Evolutionary conservation across 2,113 vertebrate genomes (phyloP), one percentile per base, ranked within the genome.

Genomic region (Columba livia): DNA sequence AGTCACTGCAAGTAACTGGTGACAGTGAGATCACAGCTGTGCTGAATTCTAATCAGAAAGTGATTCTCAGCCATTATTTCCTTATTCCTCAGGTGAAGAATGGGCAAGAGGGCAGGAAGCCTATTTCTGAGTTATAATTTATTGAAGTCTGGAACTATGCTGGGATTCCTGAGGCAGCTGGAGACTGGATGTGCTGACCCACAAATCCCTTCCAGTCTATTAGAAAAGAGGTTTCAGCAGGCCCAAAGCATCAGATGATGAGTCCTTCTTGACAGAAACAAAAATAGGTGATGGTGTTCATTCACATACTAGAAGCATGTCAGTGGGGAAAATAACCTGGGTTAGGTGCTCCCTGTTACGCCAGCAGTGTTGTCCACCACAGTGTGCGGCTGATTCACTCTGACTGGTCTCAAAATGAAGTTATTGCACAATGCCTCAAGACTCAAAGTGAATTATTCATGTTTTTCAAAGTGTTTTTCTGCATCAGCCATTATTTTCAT

Each of bases 31-130:
- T 69, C 89, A 72, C 38, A 91, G 75, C 83, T 91, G 54, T 44
- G 79, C 65, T 77, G 85, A 90, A 93, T 92, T 89, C 83, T 91
- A 79, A 89, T 83, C 3, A 80, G 74, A 64, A 93, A 93, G 48
- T 82, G 10, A 34, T 34, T 90, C 74, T 73, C 23, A 36, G 53
- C 34, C 53, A 3, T 0, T 44, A 57, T 86, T 78, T 89, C 42
- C n/a, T 85, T 88, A 24, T 64, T 91, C 44, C 50, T 74, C 60
- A 78, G 66, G 36, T 56, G 32, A 88, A 82, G 15, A 18, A 72
- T 16, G 20, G 57, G 32, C 32, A 58, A 94, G n/a, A 79, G 7
- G 54, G 51, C 14, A 64, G 65, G 53, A 85, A 80, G 34, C 12
- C 65, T 90, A 69, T 81, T 65, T 93, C 61, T 79, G 40, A 89